Conservation (phyloP, 1,140 invertebrate genomes). For the Augochlora pura region DNA sequence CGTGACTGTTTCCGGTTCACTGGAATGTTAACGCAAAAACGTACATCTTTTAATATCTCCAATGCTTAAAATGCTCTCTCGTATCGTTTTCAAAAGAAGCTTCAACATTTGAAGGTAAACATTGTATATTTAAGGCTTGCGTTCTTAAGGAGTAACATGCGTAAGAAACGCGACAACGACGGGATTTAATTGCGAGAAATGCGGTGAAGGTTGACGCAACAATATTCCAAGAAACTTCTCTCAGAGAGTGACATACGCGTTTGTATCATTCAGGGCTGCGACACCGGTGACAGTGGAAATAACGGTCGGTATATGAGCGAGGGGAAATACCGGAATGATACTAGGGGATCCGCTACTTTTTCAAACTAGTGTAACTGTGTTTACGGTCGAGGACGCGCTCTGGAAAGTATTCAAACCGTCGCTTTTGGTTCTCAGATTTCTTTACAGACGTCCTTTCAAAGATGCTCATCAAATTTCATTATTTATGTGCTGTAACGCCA, state of each 20-base stretch:
- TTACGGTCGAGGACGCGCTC: slow-evolving; percentile 15
- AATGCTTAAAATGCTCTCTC: not conserved
- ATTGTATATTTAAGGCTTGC: not conserved
- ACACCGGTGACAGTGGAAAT: slow-evolving; percentile 37
- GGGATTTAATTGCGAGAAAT: slow-evolving; percentile 48
- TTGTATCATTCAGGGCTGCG: not conserved
- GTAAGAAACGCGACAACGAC: slow-evolving; percentile 36
- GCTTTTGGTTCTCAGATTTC: not conserved
- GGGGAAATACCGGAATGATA: slow-evolving; percentile 24
- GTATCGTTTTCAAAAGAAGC: too few species aligned
- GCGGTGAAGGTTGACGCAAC: slow-evolving; percentile 45
- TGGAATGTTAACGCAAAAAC: not conserved
- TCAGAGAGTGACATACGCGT: slow-evolving; percentile 22
- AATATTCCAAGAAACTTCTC: slow-evolving; percentile 33
- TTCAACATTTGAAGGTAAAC: slow-evolving; percentile 11
- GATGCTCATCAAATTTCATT: too few species aligned
- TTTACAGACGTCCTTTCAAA: not conserved
- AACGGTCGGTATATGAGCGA: slow-evolving; percentile 15
- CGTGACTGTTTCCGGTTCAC: too few species aligned
- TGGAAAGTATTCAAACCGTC: not conserved
- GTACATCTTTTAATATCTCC: not conserved
- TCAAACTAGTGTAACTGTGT: not conserved
- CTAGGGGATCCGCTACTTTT: slow-evolving; percentile 31
- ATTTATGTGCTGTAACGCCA: too few species aligned
- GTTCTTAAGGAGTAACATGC: slow-evolving; percentile 35